These are phyloP conservation scores for Lepisosteus osseus DNA, from an alignment of 2,113 vertebrate species.

Conservation along the genomic window DNA sequence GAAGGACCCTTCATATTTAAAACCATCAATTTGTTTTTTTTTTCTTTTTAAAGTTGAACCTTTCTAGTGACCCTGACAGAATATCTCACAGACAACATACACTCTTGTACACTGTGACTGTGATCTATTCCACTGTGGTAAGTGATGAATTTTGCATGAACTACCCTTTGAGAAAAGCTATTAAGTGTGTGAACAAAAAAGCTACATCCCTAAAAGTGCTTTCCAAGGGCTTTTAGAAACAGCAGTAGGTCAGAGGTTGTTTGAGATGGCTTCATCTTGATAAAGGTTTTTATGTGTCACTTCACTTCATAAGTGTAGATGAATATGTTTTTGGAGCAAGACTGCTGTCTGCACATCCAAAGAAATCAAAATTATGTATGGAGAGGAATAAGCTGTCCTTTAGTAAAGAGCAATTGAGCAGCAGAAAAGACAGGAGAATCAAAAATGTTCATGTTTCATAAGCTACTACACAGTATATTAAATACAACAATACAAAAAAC, in stretches of 20 bases:
- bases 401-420: neutral
- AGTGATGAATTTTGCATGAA: conserved; percentile 39
- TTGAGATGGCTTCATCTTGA: conserved; percentile 34
- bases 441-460: neutral
- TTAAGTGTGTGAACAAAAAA: conserved; percentile 29
- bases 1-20: conserved; percentile 3
- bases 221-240: conserved; percentile 42
- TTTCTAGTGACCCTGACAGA: conserved; percentile 11
- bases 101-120: conserved; percentile 19
- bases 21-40: neutral
- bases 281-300: conserved; percentile 25
- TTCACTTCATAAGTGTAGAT: conserved; percentile 17
- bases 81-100: conserved; percentile 14
- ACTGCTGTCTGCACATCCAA: conserved; percentile 1
- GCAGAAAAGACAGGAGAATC: neutral
- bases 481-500: too few relatives aligned
- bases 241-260: conserved; percentile 38
- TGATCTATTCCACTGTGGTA: conserved; percentile 30
- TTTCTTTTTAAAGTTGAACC: neutral
- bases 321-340: conserved; percentile 15
- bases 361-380: neutral
- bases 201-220: conserved; percentile 29
- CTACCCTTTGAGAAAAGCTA: conserved; percentile 33
- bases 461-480: neutral
- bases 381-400: neutral